phyloP scores from a whole-genome alignment of 2,888 invertebrate species.

The Pollenia labialis region DNA sequence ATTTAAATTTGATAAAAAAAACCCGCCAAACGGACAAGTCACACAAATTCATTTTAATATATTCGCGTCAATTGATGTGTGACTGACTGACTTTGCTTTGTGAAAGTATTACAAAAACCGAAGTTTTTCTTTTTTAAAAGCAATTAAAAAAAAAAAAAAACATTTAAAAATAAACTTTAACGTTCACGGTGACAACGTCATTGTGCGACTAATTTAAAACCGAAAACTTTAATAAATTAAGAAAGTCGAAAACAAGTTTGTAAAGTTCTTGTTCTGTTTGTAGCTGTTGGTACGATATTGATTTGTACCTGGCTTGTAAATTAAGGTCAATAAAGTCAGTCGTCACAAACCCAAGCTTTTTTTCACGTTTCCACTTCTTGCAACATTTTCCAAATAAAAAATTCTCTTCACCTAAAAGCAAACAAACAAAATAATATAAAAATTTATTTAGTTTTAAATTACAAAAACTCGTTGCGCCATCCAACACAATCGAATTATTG shows the following conservation, averaged over 20 bases:
- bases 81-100: slow-evolving; percentile 16
- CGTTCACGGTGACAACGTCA: background rate
- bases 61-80: slow-evolving; percentile 4
- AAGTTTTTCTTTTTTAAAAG: background rate
- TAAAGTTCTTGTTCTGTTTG: background rate
- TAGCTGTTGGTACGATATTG: background rate
- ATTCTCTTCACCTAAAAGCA: background rate
- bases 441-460: too few species aligned
- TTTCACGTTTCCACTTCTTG: slow-evolving; percentile 15
- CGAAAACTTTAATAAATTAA: slow-evolving; percentile 33
- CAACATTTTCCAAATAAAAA: slow-evolving; percentile 24
- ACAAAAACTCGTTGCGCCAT: too few species aligned
- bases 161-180: background rate
- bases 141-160: background rate
- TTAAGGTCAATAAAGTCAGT: slow-evolving; percentile 67
- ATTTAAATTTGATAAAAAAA: background rate
- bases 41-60: background rate
- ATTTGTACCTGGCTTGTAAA: slow-evolving; percentile 49
- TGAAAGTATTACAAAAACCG: background rate
- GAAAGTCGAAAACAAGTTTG: slow-evolving; percentile 26
- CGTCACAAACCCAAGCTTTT: slow-evolving; percentile 42
- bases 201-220: background rate
- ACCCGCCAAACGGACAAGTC: background rate
- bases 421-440: background rate
- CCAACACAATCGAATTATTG: too few species aligned